Evolutionary conservation across 2,113 vertebrate species (phyloP).

Genomic region (Orcinus orca): DNA sequence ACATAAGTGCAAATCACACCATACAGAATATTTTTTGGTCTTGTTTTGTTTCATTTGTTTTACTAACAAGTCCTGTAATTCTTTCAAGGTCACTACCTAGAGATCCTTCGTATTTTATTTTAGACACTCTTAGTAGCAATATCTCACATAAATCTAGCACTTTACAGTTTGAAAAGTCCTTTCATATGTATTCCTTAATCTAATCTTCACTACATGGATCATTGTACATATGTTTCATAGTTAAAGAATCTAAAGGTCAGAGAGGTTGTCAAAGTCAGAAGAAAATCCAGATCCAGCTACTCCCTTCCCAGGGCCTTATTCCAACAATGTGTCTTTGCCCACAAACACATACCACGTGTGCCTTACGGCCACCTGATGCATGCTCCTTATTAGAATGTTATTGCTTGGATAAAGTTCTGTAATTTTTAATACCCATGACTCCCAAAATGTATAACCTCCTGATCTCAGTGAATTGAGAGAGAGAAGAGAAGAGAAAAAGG

Average conservation of each 20-base stretch:
- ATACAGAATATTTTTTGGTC: not conserved
- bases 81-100: not conserved
- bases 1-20: not conserved
- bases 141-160: not conserved
- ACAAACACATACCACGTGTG: not conserved
- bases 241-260: not conserved
- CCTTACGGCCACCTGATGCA: not conserved
- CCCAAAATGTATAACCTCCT: not conserved
- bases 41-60: not conserved
- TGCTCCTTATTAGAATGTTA: not conserved
- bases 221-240: not conserved
- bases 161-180: not conserved
- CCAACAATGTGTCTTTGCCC: not conserved
- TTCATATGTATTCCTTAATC: not conserved
- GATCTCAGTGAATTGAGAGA: not conserved
- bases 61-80: not conserved
- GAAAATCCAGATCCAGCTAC: not conserved
- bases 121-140: not conserved
- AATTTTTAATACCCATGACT: not conserved
- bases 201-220: not conserved
- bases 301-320: not conserved
- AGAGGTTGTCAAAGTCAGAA: not conserved
- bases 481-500: not conserved
- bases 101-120: not conserved
- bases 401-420: not conserved